Evolutionary conservation across 2,888 invertebrate species (phyloP).

Genomic region (Cataglyphis livida): DNA sequence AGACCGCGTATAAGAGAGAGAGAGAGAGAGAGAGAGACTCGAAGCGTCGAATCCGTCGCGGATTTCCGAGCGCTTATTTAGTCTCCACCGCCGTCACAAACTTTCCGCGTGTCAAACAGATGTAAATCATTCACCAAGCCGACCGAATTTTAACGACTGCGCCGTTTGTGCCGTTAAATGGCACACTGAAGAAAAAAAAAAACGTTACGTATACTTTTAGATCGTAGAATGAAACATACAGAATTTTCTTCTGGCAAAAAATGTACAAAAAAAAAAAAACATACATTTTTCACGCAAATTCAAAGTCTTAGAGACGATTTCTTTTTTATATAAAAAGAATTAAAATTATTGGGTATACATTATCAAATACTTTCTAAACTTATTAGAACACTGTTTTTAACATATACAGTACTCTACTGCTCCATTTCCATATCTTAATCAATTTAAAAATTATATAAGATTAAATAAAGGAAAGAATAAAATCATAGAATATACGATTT

Average conservation of each 20-base stretch:
- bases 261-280: neutral
- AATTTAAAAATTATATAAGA: neutral
- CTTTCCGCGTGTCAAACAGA: constrained; percentile 76
- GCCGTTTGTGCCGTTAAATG: constrained; percentile 5
- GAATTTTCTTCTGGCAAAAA: neutral
- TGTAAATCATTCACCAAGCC: constrained; percentile 53
- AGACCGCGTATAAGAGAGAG: neutral
- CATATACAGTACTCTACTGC: neutral
- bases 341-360: neutral
- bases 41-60: constrained; percentile 51
- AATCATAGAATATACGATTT: neutral
- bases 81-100: constrained; percentile 74
- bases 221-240: neutral
- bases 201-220: constrained; percentile 32
- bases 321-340: neutral
- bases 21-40: neutral
- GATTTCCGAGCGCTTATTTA: constrained; percentile 72
- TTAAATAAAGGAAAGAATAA: neutral
- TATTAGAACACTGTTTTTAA: neutral
- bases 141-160: constrained; percentile 62
- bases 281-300: neutral
- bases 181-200: constrained; percentile 28
- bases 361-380: neutral
- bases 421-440: neutral
- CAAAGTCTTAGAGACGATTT: neutral